phyloP scores from a whole-genome alignment of 2,888 invertebrate genomes.

The Ophion costatus region DNA sequence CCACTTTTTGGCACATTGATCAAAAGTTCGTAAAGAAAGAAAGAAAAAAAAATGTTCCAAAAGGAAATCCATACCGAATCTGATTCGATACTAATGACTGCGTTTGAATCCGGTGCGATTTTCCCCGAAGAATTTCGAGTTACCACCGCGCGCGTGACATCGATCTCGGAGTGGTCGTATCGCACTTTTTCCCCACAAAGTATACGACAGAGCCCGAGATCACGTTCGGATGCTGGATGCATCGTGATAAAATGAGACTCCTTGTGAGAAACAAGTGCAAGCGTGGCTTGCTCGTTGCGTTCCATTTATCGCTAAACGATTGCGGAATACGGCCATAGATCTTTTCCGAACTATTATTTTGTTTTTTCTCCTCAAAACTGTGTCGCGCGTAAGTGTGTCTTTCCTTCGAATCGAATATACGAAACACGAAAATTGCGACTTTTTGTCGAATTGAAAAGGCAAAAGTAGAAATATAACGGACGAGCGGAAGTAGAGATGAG shows the following conservation, averaged over 20 bases:
- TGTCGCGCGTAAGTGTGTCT: conserved; percentile 2
- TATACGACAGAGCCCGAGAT: conserved; percentile 11
- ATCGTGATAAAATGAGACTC: conserved; percentile 35
- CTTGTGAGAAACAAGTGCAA: conserved; percentile 36
- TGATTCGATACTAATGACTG: no score
- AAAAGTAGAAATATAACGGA: neutral
- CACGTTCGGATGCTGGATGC: conserved; percentile 11
- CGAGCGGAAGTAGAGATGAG: neutral
- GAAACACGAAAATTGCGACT: neutral
- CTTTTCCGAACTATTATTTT: conserved; percentile 37
- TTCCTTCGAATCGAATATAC: neutral
- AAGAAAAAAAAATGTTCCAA: no score
- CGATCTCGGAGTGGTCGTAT: conserved; percentile 8
- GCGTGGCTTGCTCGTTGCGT: conserved; percentile 57
- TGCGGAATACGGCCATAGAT: conserved; percentile 34
- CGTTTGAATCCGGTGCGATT: no score
- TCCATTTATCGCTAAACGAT: conserved; percentile 62
- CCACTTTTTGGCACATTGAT: no score
- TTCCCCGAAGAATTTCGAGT: neutral
- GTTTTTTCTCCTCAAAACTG: neutral
- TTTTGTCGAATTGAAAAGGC: no score
- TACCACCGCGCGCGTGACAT: conserved; percentile 5
- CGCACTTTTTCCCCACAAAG: neutral
- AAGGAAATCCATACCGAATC: no score
- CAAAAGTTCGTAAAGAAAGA: no score